Evolutionary conservation across 1,140 invertebrate species (phyloP), one percentile per base, ranked within the genome.

Genomic region (Episyrphus balteatus): DNA sequence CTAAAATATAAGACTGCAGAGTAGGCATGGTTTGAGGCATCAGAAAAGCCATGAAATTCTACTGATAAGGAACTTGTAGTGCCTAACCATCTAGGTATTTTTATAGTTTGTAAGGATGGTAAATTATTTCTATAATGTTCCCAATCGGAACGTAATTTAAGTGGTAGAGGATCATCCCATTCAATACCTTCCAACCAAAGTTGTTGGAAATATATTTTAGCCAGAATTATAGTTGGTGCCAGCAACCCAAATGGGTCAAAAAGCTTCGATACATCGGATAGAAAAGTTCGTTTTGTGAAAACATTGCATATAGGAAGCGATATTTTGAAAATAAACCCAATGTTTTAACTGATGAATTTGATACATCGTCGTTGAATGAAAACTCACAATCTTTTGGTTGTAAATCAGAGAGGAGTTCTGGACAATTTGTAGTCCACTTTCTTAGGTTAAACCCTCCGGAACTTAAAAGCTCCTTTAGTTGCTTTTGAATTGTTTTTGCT

Each of bases 171-270:
- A 17, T 55, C 48, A 19, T 71, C 65, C 69, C 69, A 73, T n/a
- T 54, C 52, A 7, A 65, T 47, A 5, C 52, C 50, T 14, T 31
- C 50, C 15, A 53, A 43, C 59, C 65, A 68, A 11, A 69, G 52
- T 8, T 62, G 44, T 54, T 70, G 69, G 2, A 71, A 43, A 7
- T 70, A 41, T 13, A 68, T 67, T 54, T 67, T 70, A 19, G 51
- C 42, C 33, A 53, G 53, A 17, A 69, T 59, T n/a, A 49, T 58
- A 33, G 62, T 58, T 11, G 69, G 65, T 2, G 56, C 42, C 5
- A 70, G 26, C 39, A 63, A 61, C 11, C 68, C 68, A 6, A 66
- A 47, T 5, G 62, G 59, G 44, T 70, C 67, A 50, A 60, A 71
- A 7, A 66, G 19, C 44, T 51, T 51, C 3, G 64, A 50, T 18